These are phyloP conservation scores for Thereva nobilitata DNA, from an alignment of 2,888 invertebrate species.

Conservation along the genomic window DNA sequence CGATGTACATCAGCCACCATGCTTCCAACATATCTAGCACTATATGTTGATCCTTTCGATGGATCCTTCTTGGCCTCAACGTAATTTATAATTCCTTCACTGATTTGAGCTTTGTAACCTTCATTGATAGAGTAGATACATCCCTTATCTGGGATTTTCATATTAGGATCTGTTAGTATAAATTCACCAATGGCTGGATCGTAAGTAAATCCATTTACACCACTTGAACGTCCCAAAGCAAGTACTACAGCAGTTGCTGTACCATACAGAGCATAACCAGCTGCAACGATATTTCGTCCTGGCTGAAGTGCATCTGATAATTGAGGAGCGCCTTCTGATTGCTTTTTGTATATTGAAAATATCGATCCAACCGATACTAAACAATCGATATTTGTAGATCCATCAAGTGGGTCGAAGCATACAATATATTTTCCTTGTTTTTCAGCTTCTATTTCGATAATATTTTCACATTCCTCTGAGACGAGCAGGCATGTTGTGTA, in stretches of 20 bases:
- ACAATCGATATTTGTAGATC: constrained; percentile 98
- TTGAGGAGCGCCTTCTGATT: constrained; percentile 60
- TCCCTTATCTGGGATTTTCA: constrained; percentile 81
- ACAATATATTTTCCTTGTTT: constrained; percentile 95
- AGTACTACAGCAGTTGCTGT: constrained; percentile 95
- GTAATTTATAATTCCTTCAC: constrained; percentile 65
- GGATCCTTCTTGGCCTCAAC: constrained; percentile 86
- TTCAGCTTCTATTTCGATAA: constrained; percentile 86
- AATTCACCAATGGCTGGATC: constrained; percentile 81
- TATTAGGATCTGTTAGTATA: constrained; percentile 82
- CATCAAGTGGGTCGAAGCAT: constrained; percentile 97
- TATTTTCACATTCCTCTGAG: constrained; percentile 92
- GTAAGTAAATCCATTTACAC: constrained; percentile 81
- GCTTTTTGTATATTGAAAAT: constrained; percentile 79
- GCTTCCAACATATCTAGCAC: constrained; percentile 95
- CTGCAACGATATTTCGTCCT: constrained; percentile 84
- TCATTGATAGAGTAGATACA: constrained; percentile 86
- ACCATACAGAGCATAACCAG: constrained; percentile 96
- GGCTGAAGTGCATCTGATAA: constrained; percentile 82
- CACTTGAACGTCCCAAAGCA: constrained; percentile 71
- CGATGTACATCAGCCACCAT: constrained; percentile 99
- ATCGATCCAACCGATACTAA: constrained; percentile 97
- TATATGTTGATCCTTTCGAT: constrained; percentile 85
- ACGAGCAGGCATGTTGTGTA: constrained; percentile 90
- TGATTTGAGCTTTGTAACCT: constrained; percentile 60